phyloP scores from a whole-genome alignment of 2,113 vertebrate species.

The Mobula birostris region DNA sequence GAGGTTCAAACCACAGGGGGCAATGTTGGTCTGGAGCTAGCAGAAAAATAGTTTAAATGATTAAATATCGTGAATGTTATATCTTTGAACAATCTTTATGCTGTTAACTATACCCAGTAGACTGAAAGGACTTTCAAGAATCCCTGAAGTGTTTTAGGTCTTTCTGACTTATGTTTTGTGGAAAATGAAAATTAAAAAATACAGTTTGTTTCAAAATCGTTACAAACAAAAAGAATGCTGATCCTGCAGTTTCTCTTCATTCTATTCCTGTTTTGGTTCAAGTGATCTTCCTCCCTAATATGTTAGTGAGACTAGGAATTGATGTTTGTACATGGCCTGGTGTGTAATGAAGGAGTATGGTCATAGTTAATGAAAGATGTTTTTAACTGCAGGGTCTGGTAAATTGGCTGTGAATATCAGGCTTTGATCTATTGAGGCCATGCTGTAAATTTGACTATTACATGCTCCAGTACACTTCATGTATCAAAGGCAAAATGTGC shows the following conservation, averaged over 20 bases:
- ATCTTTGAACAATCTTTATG: not conserved
- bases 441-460: slow-evolving; percentile 6
- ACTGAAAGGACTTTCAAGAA: not conserved
- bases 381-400: not conserved
- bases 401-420: not conserved
- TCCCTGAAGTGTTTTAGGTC: not conserved
- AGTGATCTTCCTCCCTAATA: not conserved
- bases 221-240: not conserved
- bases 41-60: not conserved
- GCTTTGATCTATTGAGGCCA: not conserved
- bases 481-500: not conserved
- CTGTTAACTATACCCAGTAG: not conserved
- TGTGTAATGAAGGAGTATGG: not conserved
- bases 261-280: not conserved
- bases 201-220: too few relatives aligned
- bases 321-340: not conserved
- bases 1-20: not conserved
- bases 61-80: not conserved
- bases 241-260: not conserved
- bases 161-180: not conserved
- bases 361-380: not conserved
- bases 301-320: not conserved
- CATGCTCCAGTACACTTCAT: not conserved
- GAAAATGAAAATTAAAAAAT: too few relatives aligned
- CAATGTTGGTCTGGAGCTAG: not conserved